Evolutionary conservation across 2,797 vertebrate genomes (phyloP).

Genomic region (Phylloscopus collybita): DNA sequence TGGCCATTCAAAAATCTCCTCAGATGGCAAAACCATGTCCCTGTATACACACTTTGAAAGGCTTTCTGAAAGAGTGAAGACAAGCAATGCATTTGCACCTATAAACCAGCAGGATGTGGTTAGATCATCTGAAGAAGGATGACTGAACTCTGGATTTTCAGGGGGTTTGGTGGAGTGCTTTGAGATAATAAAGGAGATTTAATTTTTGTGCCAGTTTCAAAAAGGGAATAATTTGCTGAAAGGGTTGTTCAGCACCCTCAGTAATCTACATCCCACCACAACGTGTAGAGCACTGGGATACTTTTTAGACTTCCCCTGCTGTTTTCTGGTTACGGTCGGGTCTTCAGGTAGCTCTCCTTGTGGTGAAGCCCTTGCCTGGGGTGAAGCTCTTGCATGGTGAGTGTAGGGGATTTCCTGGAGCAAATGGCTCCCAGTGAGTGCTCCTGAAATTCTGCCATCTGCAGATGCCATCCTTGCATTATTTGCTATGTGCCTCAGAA

Average conservation of each 20-base stretch:
- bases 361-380: not conserved
- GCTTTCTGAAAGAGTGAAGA: not conserved
- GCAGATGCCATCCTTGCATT: not conserved
- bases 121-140: not conserved
- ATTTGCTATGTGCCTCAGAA: not conserved
- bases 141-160: constrained; percentile 12
- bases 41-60: not conserved
- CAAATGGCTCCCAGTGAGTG: not conserved
- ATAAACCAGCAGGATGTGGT: not conserved
- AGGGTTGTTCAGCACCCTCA: not conserved
- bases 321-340: not conserved
- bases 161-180: not conserved
- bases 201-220: not conserved
- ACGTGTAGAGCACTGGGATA: rapidly evolving
- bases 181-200: not conserved
- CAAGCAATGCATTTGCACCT: not conserved
- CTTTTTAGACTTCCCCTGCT: not conserved
- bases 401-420: not conserved
- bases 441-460: not conserved
- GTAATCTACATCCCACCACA: not conserved
- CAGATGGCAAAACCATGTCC: not conserved
- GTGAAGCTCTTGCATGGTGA: not conserved
- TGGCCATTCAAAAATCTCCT: not conserved
- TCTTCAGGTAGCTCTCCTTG: not conserved
- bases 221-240: not conserved